A percentile compares a stretch with the other conserved stretches of the same genome.
Conservation (phyloP, 2,888 invertebrate genomes). For the Sussaba pulchella region DNA sequence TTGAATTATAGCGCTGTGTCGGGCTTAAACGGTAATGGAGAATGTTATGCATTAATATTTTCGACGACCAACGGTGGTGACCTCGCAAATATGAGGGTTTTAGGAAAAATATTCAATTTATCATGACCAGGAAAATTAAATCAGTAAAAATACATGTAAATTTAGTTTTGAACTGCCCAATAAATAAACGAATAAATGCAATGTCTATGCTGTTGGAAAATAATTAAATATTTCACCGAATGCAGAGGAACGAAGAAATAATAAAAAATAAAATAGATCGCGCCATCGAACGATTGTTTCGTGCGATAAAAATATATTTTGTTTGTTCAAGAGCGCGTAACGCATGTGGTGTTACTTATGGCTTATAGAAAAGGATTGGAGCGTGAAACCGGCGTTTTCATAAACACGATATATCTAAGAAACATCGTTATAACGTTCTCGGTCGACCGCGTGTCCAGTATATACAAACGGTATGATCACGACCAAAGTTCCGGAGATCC, state of each 20-base stretch:
- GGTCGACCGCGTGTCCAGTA: slow-evolving; percentile 36
- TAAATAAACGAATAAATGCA: no score
- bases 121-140: background rate
- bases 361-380: slow-evolving; percentile 10
- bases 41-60: background rate
- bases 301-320: background rate
- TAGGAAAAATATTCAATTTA: background rate
- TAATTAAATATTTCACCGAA: no score
- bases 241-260: no score
- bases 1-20: slow-evolving; percentile 2
- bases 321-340: background rate
- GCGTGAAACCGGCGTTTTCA: slow-evolving; percentile 47
- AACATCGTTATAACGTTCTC: slow-evolving; percentile 47
- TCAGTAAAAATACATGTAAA: background rate
- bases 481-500: slow-evolving; percentile 38
- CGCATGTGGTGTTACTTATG: background rate
- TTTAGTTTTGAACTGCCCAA: no score
- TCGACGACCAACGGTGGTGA: background rate
- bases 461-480: slow-evolving; percentile 56
- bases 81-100: background rate
- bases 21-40: slow-evolving; percentile 9
- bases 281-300: background rate
- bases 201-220: no score
- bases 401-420: slow-evolving; percentile 50
- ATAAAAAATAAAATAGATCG: background rate